Evolutionary conservation across 2,888 invertebrate species (phyloP).

Genomic region (Muschampia plurimacula): DNA sequence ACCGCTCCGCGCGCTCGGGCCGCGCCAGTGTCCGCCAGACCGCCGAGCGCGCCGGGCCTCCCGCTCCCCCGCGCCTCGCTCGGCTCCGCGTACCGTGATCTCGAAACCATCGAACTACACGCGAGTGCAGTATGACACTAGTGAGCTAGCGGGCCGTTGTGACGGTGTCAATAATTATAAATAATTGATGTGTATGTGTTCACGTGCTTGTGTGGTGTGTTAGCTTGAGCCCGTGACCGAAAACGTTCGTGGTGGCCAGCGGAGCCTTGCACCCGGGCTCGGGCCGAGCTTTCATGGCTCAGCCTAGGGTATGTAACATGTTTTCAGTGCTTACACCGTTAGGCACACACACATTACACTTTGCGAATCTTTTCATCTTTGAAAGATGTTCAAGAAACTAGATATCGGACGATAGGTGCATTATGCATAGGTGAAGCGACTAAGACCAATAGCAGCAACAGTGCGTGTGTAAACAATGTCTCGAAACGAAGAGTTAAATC

Average conservation of each 20-base stretch:
- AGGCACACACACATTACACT: constrained; percentile 36
- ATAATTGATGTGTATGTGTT: constrained; percentile 78
- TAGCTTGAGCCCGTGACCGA: constrained; percentile 80
- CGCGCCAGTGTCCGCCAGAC: constrained; percentile 85
- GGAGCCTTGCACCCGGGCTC: constrained; percentile 86
- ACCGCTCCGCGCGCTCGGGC: constrained; percentile 59
- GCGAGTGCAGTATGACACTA: constrained; percentile 85
- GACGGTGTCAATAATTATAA: constrained; percentile 71
- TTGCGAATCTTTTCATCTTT: background rate
- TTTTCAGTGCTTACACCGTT: constrained; percentile 43
- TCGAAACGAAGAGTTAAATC: constrained; percentile 9
- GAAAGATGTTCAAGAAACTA: background rate
- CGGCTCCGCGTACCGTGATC: constrained; percentile 75
- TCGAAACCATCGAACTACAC: constrained; percentile 62
- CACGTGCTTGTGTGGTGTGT: constrained; percentile 83
- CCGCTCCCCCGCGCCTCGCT: constrained; percentile 84
- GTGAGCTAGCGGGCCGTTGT: constrained; percentile 85
- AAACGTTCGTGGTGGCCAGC: constrained; percentile 85
- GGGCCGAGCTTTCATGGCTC: constrained; percentile 94
- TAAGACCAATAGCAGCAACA: background rate
- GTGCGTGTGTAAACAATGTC: constrained; percentile 19
- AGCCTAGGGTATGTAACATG: constrained; percentile 92
- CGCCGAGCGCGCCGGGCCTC: constrained; percentile 86
- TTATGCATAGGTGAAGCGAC: background rate
- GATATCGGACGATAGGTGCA: background rate